Percentiles rank a stretch among this genome's conserved stretches.
These are phyloP conservation scores for Pterobdella sp. DNA, from an alignment of 2,888 invertebrate species.

Conservation along the genomic window DNA sequence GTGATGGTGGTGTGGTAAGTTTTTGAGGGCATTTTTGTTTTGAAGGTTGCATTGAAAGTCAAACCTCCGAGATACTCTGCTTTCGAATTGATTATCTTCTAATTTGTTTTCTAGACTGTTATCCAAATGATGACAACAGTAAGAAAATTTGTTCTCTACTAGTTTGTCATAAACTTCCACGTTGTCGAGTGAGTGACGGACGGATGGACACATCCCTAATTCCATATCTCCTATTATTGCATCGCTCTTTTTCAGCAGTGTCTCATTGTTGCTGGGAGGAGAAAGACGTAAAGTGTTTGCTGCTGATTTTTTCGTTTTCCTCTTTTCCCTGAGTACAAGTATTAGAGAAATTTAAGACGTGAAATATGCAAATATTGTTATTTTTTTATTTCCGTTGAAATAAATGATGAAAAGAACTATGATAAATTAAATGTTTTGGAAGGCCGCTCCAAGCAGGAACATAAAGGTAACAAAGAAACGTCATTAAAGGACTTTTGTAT, in stretches of 20 bases:
- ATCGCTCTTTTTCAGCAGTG: neutral
- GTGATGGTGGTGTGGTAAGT: too few species aligned
- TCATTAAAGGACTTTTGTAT: too few species aligned
- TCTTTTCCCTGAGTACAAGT: constrained; percentile 8
- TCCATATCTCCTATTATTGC: neutral
- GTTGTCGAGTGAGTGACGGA: neutral
- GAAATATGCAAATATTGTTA: too few species aligned
- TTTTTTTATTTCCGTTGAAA: too few species aligned
- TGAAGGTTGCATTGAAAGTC: too few species aligned
- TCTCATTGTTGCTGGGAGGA: neutral
- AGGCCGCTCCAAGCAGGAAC: too few species aligned
- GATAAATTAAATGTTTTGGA: too few species aligned
- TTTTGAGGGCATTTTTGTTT: too few species aligned
- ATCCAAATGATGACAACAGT: neutral
- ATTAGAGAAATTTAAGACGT: too few species aligned
- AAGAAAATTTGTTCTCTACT: neutral
- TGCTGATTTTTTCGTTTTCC: neutral
- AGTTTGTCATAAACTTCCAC: neutral
- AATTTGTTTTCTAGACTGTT: neutral
- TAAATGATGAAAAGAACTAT: too few species aligned
- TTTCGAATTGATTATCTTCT: neutral
- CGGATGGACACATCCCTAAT: neutral
- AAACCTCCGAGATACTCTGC: neutral
- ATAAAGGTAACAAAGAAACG: too few species aligned
- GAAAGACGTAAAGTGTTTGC: neutral